Evolutionary conservation across 2,113 vertebrate genomes (phyloP).

Genomic region (Verasper variegatus): DNA sequence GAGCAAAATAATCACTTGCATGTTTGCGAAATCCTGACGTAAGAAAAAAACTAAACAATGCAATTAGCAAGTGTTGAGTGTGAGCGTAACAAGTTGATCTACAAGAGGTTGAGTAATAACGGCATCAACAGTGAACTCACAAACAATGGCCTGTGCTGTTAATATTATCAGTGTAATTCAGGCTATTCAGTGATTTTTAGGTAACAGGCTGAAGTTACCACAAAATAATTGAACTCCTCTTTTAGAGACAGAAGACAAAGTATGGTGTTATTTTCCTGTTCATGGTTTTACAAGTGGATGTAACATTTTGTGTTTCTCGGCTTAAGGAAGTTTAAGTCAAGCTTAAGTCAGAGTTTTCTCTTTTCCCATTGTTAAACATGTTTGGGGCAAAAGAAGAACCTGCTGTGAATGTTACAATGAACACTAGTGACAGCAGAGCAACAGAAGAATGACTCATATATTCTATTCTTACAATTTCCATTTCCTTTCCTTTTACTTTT

Average conservation of each 20-base stretch:
- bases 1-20: constrained; percentile 37
- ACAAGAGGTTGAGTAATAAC: constrained; percentile 4
- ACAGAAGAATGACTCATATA: not conserved
- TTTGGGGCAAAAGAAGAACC: not conserved
- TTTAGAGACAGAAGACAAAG: not conserved
- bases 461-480: not conserved
- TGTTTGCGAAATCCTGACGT: constrained; percentile 21
- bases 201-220: not conserved
- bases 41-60: not conserved
- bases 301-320: not conserved
- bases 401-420: not conserved
- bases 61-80: constrained; percentile 18
- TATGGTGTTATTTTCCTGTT: not conserved
- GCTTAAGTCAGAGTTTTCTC: not conserved
- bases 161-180: constrained; percentile 8
- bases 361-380: not conserved
- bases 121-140: constrained; percentile 13
- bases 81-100: constrained; percentile 16
- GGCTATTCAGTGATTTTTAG: constrained; percentile 1
- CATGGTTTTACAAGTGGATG: not conserved
- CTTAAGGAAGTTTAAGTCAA: not conserved
- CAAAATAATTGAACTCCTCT: not conserved
- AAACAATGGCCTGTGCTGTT: constrained; percentile 8
- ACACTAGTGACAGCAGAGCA: constrained; percentile 4
- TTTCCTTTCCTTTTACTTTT: not conserved